Base-by-base conservation (phyloP, 2,113 vertebrate species). In the Aegithalos caudatus region DNA sequence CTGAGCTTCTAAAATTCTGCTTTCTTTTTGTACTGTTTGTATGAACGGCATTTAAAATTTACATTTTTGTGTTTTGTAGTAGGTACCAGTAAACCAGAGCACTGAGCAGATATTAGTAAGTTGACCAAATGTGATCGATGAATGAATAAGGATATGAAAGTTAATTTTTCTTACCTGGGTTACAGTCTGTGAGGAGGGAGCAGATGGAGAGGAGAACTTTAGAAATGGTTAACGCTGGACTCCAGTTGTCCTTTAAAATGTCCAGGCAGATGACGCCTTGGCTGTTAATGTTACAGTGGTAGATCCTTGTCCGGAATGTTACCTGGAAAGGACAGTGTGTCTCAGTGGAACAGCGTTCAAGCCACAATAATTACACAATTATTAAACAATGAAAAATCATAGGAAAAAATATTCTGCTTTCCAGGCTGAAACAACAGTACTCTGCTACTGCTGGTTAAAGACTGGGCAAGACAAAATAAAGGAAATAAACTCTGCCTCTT, bases 181-280 rank as follows among this genome's bases (percentile, higher is more conserved):
- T 99, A 97, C 99, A 99, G 97, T 99, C 99, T 97, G 99, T 99
- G 82, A 99, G 99, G 86, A 99, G 99, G 77, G 99, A 99, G 98
- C 99, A 99, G 98, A 99, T 99, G 96, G 99, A 99, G 93, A 99
- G 99, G 40, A 99, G 99, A 54, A 99, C 99, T 98, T 99, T 99
- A 92, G 99, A 99, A 98, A 99, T 99, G 95, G 99, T 99, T 85
- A 99, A 98, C 0, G 99, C 99, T 10, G 99, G 99, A 85, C 99
- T 99, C 99, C 99, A 99, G 98, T 99, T 99, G 97, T 99, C 99
- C 94, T 99, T 99, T 96, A 99, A 98, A 96, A 99, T 99, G 97
- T 99, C 99, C 98, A 99, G 98, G 93, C 99, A 99, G 98, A 99
- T 99, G 95, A 99, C 99, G 0, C 99, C 99, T 98, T 99, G 99